Percentiles rank a stretch among this genome's conserved stretches.
Conservation (phyloP, 2,797 vertebrate species). For the Gymnopithys bicolor region DNA sequence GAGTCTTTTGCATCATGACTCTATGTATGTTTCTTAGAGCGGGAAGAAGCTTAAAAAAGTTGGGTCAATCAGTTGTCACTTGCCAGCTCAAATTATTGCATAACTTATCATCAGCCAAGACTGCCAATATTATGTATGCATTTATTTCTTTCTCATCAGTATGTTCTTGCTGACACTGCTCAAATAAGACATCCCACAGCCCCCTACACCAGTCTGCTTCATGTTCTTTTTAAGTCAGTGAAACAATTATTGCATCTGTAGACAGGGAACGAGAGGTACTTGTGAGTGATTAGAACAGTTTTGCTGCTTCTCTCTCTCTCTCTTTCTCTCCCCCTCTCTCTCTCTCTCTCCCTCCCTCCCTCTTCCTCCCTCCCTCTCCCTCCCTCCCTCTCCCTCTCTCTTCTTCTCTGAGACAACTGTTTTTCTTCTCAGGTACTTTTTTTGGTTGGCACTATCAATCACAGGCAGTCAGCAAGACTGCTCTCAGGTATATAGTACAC, state of each 20-base stretch:
- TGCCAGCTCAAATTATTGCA: constrained; percentile 46
- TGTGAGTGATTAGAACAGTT: not conserved
- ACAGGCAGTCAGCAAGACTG: not conserved
- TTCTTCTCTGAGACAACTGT: not conserved
- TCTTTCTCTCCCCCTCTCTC: not conserved
- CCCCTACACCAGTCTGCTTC: not conserved
- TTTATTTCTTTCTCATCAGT: constrained; percentile 12
- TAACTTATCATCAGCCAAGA: not conserved
- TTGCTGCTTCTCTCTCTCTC: not conserved
- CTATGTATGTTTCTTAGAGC: not conserved
- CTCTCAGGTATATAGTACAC: not conserved
- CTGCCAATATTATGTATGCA: not conserved
- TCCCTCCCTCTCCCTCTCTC: too few species aligned
- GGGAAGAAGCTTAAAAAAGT: not conserved
- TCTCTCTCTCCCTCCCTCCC: not conserved
- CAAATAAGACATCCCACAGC: not conserved
- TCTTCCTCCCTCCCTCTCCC: not conserved
- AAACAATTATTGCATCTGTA: constrained; percentile 10
- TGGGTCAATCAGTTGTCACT: not conserved
- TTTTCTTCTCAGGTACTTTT: not conserved
- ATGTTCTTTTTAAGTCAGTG: not conserved
- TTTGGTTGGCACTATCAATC: not conserved
- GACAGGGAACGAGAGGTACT: not conserved
- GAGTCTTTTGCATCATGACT: not conserved
- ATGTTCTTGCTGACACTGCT: not conserved